Evolutionary conservation across 2,113 vertebrate genomes (phyloP).

Genomic region (Plestiodon gilberti): DNA sequence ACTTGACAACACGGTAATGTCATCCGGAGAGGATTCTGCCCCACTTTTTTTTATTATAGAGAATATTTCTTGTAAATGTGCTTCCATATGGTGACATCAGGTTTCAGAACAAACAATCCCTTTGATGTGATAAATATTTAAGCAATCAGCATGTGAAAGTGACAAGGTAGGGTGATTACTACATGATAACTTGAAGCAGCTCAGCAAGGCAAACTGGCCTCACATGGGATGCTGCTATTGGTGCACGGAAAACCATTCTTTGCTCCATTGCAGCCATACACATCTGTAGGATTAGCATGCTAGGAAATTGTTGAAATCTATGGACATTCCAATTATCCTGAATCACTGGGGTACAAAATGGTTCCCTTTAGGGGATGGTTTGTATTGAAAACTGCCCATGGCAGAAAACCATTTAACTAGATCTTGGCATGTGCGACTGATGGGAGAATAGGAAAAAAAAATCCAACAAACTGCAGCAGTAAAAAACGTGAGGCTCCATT

Average conservation of each 20-base stretch:
- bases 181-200: background rate
- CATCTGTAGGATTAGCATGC: background rate
- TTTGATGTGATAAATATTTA: background rate
- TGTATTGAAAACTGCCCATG: background rate
- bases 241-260: background rate
- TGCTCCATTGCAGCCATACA: background rate
- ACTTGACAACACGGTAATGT: background rate
- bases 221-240: background rate
- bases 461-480: slow-evolving; percentile 39
- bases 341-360: background rate
- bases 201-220: background rate
- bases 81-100: background rate
- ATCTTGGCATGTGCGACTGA: background rate
- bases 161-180: background rate
- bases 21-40: background rate
- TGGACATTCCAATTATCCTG: background rate
- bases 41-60: background rate
- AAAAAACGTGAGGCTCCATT: slow-evolving; percentile 53
- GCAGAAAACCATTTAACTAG: slow-evolving; percentile 38
- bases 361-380: background rate
- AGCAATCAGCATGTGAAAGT: background rate
- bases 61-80: too few relatives aligned
- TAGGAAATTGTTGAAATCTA: background rate
- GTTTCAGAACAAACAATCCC: background rate
- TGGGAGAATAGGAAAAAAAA: background rate